Conservation (phyloP, 2,797 vertebrate species). For the Notolepis coatsorum region DNA sequence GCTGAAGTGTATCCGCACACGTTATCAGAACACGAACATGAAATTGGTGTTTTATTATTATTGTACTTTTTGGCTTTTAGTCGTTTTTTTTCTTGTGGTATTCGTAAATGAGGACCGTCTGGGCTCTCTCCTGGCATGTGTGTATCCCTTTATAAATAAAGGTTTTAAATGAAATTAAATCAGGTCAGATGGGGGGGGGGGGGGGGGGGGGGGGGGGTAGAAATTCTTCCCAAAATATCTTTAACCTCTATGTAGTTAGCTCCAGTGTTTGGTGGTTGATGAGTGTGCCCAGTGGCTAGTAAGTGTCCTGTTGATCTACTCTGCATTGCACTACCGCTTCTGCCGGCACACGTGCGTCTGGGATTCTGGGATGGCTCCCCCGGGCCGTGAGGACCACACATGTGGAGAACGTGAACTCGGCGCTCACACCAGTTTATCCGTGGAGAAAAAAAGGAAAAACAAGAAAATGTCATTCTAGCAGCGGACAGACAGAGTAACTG, state of each 20-base stretch:
- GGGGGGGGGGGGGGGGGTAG: neutral
- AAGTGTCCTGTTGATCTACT: conserved; percentile 80
- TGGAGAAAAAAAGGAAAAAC: conserved; percentile 24
- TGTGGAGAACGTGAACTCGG: conserved; percentile 79
- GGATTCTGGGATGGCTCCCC: conserved; percentile 82
- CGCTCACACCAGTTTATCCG: conserved; percentile 43
- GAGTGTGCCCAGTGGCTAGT: conserved; percentile 73
- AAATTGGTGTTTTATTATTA: too few species aligned
- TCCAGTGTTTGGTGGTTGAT: conserved; percentile 61
- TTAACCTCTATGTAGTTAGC: conserved; percentile 49
- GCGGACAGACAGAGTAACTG: conserved; percentile 5
- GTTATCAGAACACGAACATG: too few species aligned
- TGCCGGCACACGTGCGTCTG: conserved; percentile 82
- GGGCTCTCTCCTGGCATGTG: too few species aligned
- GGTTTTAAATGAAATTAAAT: too few species aligned
- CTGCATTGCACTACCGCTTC: conserved; percentile 77
- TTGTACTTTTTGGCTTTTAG: too few species aligned
- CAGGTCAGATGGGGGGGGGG: neutral
- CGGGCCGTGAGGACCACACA: conserved; percentile 84
- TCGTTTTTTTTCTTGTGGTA: too few species aligned
- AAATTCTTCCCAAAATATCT: neutral
- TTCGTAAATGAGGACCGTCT: too few species aligned
- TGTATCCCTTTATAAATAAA: too few species aligned
- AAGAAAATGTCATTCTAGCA: conserved; percentile 19
- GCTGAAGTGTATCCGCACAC: too few species aligned